Conservation (phyloP, 2,888 invertebrate genomes). For the Hyppa rectilinea region DNA sequence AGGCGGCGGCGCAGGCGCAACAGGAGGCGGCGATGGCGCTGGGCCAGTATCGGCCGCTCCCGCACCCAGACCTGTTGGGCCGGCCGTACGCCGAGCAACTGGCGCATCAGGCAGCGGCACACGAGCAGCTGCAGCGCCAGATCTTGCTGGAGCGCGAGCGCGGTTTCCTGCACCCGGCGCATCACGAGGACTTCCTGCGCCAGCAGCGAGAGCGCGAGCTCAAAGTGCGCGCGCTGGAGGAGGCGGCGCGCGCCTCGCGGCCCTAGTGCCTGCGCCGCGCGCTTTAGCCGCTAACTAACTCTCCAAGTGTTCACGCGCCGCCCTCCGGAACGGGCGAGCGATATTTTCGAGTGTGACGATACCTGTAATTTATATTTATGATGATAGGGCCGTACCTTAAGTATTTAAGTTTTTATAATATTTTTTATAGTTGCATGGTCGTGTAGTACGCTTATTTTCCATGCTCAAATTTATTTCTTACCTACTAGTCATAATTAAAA, state of each 20-base stretch:
- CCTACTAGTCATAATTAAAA: slow-evolving; percentile 89
- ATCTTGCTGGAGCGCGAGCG: slow-evolving; percentile 95
- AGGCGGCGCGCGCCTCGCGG: slow-evolving; percentile 93
- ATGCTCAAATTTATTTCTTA: slow-evolving; percentile 90
- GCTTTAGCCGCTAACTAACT: slow-evolving; percentile 63
- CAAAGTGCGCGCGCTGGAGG: slow-evolving; percentile 96
- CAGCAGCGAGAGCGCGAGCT: slow-evolving; percentile 96
- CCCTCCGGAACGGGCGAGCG: slow-evolving; percentile 63
- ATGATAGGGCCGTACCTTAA: slow-evolving; percentile 73
- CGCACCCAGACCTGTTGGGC: slow-evolving; percentile 94
- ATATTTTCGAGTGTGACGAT: slow-evolving; percentile 78
- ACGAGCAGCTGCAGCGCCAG: slow-evolving; percentile 96
- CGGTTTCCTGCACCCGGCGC: slow-evolving; percentile 91
- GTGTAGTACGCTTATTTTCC: slow-evolving; percentile 88
- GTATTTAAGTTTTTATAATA: slow-evolving; percentile 83
- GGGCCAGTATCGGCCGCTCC: slow-evolving; percentile 92
- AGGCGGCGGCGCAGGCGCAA: slow-evolving; percentile 91
- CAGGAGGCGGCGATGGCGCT: slow-evolving; percentile 92
- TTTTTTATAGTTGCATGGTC: slow-evolving; percentile 89
- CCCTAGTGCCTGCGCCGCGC: slow-evolving; percentile 76
- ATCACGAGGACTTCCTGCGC: slow-evolving; percentile 91
- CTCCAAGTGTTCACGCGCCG: slow-evolving; percentile 60
- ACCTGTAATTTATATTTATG: slow-evolving; percentile 87
- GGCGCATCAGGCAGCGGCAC: slow-evolving; percentile 95
- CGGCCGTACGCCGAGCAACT: slow-evolving; percentile 96